A percentile compares a stretch with the other conserved stretches of the same genome.
Conservation (phyloP, 2,888 invertebrate species). For the Antitype chi region DNA sequence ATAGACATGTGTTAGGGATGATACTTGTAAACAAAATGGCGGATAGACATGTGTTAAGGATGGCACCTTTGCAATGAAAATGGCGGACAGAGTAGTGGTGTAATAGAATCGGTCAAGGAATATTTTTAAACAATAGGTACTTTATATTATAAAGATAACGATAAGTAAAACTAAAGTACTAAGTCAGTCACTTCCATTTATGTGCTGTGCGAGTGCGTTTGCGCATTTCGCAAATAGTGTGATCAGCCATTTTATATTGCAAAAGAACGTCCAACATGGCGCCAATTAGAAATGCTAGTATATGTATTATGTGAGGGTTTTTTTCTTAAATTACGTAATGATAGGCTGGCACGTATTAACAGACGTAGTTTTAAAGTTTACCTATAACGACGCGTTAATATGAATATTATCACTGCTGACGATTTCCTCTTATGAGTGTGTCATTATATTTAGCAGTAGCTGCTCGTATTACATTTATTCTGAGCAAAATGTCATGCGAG, state of each 20-base stretch:
- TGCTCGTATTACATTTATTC: constrained; percentile 51
- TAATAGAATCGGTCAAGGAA: not conserved
- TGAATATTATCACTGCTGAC: constrained; percentile 52
- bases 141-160: not conserved
- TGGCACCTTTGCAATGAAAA: constrained; percentile 15
- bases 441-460: constrained; percentile 56
- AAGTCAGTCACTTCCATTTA: not conserved
- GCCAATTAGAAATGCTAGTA: constrained; percentile 2
- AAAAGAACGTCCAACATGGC: constrained; percentile 29
- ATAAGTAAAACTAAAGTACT: not conserved
- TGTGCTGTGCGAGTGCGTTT: constrained; percentile 23
- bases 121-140: constrained; percentile 27
- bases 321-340: not conserved
- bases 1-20: not conserved
- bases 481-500: constrained; percentile 46
- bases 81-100: constrained; percentile 8
- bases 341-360: not conserved
- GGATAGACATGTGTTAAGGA: not conserved
- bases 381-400: constrained; percentile 46
- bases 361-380: constrained; percentile 37
- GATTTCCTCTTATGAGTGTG: constrained; percentile 53
- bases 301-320: not conserved
- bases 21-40: constrained; percentile 25
- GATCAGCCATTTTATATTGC: constrained; percentile 14
- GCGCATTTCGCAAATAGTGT: constrained; percentile 23